phyloP scores from a whole-genome alignment of 2,113 vertebrate genomes.

The Mustela lutreola region DNA sequence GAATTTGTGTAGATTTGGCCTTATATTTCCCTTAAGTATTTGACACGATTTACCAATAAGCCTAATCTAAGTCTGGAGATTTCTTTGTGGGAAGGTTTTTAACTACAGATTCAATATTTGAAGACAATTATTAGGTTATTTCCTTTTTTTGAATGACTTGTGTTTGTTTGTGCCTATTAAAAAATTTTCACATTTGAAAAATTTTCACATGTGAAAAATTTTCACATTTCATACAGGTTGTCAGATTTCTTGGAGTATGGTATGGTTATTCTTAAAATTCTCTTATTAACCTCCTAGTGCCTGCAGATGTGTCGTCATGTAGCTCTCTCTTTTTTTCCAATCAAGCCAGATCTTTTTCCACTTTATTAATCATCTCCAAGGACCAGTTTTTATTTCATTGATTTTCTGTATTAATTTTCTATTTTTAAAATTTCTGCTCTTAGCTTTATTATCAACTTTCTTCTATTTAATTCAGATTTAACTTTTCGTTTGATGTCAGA shows the following conservation, averaged over 20 bases:
- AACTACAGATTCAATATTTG: constrained; percentile 2
- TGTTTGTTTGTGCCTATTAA: background rate
- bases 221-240: background rate
- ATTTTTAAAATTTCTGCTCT: background rate
- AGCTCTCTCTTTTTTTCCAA: background rate
- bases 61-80: background rate
- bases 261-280: background rate
- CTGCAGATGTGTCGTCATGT: background rate
- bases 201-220: background rate
- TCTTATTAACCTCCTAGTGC: background rate
- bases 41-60: background rate
- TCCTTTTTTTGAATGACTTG: background rate
- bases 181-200: background rate
- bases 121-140: background rate
- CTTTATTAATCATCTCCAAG: background rate
- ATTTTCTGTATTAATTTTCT: background rate
- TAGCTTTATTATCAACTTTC: background rate
- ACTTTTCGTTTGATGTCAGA: background rate
- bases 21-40: background rate
- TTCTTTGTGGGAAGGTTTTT: background rate
- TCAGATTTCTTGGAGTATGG: background rate
- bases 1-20: background rate
- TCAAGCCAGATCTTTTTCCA: background rate
- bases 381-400: background rate
- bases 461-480: background rate